Conservation (phyloP, 1,140 invertebrate species). For the Asbolus verrucosus region DNA sequence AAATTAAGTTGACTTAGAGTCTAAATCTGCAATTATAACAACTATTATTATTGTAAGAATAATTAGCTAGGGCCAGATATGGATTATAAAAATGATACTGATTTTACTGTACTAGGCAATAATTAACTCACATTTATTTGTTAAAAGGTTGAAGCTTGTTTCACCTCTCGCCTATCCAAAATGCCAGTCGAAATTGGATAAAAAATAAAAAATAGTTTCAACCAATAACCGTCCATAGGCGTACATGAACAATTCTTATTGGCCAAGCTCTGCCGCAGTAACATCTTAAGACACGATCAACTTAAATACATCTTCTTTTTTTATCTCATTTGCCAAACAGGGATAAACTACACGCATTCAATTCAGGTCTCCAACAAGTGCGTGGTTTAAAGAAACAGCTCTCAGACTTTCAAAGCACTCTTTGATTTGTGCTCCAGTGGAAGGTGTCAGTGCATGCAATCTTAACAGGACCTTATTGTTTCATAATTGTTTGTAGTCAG, state of each 20-base stretch:
- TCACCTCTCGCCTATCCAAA: conserved; percentile 19
- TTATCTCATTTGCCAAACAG: conserved; percentile 4
- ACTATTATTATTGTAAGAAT: too few species aligned
- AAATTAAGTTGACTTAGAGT: too few species aligned
- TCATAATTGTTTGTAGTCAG: conserved; percentile 47
- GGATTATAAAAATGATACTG: too few species aligned
- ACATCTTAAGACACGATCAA: conserved; percentile 16
- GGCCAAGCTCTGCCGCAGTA: neutral
- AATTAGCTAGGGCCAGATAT: too few species aligned
- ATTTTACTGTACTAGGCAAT: too few species aligned
- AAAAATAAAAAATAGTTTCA: conserved; percentile 22
- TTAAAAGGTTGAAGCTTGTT: too few species aligned
- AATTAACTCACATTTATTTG: too few species aligned
- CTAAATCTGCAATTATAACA: too few species aligned
- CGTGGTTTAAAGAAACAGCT: conserved; percentile 38
- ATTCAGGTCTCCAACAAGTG: conserved; percentile 18
- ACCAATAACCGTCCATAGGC: conserved; percentile 18
- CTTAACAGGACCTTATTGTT: conserved; percentile 55
- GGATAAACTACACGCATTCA: neutral
- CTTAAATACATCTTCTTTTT: conserved; percentile 7
- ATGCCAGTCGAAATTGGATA: conserved; percentile 19
- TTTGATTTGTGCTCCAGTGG: conserved; percentile 57
- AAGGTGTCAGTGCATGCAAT: conserved; percentile 50
- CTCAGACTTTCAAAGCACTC: conserved; percentile 56
- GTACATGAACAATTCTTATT: neutral